Evolutionary conservation across 2,888 invertebrate genomes (phyloP).

Genomic region (Conistra vaccinii): DNA sequence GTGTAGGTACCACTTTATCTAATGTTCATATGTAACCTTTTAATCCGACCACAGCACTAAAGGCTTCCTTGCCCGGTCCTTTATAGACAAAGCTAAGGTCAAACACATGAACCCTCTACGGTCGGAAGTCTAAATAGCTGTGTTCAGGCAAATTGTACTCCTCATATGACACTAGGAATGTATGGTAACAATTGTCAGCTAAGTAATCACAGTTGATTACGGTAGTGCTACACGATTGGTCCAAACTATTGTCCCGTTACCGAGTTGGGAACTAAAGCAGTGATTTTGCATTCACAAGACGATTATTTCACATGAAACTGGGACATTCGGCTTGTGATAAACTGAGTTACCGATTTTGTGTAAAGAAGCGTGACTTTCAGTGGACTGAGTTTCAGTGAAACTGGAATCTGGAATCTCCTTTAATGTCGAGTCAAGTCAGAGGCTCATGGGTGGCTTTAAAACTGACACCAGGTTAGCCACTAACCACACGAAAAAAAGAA

Average conservation of each 20-base stretch:
- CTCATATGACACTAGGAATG: not conserved
- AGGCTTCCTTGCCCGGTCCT: conserved; percentile 6
- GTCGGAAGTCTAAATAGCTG: conserved; percentile 20
- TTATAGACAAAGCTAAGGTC: conserved; percentile 32
- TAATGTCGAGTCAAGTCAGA: too few species aligned
- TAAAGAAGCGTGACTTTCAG: not conserved
- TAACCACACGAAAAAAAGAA: too few species aligned
- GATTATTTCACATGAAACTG: conserved; percentile 1
- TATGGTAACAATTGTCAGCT: conserved; percentile 19
- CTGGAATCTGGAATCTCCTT: not conserved
- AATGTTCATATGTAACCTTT: conserved; percentile 31
- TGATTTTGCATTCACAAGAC: conserved; percentile 29
- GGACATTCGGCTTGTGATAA: not conserved
- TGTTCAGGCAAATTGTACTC: conserved; percentile 36
- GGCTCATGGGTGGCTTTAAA: too few species aligned
- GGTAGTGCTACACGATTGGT: conserved; percentile 25
- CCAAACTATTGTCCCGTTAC: conserved; percentile 22
- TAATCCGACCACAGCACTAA: conserved; percentile 10
- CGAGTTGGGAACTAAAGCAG: not conserved
- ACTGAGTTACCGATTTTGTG: not conserved
- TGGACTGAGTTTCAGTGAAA: not conserved
- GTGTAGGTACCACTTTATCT: conserved; percentile 22
- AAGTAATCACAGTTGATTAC: conserved; percentile 47
- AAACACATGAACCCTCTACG: not conserved
- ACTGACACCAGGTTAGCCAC: too few species aligned